Conservation (phyloP, 1,140 invertebrate species). For the Aphidius gifuensis region DNA sequence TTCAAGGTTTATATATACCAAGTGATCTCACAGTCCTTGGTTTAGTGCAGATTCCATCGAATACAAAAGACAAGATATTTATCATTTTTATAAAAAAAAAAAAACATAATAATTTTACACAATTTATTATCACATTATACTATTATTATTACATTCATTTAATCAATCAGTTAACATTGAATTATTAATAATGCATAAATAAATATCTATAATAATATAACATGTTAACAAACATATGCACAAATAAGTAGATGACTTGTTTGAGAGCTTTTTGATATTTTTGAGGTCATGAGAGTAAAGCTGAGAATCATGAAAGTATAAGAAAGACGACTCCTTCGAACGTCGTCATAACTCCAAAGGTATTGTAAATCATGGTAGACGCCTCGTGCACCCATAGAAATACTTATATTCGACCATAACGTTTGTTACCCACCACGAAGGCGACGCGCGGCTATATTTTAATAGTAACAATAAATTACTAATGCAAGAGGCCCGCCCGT, state of each 20-base stretch:
- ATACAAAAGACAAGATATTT: too few relatives aligned
- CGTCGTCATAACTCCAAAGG: constrained; percentile 47
- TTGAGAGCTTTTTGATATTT: constrained; percentile 1
- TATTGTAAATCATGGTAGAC: constrained; percentile 51
- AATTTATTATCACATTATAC: neutral
- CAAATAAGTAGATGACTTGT: too few relatives aligned
- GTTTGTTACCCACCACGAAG: constrained; percentile 46
- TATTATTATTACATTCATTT: neutral
- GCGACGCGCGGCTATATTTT: constrained; percentile 47
- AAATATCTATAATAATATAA: too few relatives aligned
- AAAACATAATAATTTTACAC: neutral
- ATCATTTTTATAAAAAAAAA: too few relatives aligned
- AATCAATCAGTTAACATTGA: too few relatives aligned
- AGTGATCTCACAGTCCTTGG: constrained; percentile 12
- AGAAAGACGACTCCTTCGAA: constrained; percentile 13
- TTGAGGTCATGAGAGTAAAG: constrained; percentile 1
- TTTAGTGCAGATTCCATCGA: neutral
- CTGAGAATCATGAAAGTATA: neutral
- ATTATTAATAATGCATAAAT: too few relatives aligned
- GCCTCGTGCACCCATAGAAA: constrained; percentile 52
- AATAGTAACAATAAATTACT: constrained; percentile 54
- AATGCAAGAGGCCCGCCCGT: constrained; percentile 23
- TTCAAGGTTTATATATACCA: constrained; percentile 14
- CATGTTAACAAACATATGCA: too few relatives aligned
- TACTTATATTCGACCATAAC: constrained; percentile 51